Evolutionary conservation across 2,888 invertebrate species (phyloP), one percentile per base, ranked within the genome.

Genomic region (Opisthograptis luteolata): DNA sequence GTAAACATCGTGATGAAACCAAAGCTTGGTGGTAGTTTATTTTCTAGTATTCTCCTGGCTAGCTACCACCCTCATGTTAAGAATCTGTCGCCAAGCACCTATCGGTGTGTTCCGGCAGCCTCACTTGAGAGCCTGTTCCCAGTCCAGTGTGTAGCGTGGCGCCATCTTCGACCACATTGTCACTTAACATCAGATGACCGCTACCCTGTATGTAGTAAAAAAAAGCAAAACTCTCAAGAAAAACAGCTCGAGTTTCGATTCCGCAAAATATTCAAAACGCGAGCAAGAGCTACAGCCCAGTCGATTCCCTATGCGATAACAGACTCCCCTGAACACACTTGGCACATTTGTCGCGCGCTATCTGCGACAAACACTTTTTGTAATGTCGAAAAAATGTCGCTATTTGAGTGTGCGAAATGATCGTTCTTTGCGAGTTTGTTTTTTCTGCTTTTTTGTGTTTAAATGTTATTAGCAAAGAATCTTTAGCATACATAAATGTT

Each of bases 331-430:
- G 66, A 68, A 68, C 64, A 66, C 67, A 67, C 60, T 57, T 53
- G 60, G 58, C 64, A 62, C 74, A 77, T 79, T 81, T 79, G 78
- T 80, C 73, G 65, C 56, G 32, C 59, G 65, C 78, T 84, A 84
- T 84, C 85, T 74, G 57, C 52, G 53, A 68, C 75, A 77, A 76
- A 79, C 81, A 81, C 73, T 76, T 73, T 68, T 59, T 58, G 45
- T 55, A 61, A 66, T 54, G 66, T 44, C 31, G 44, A 45, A 62
- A 60, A 67, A 63, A 58, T 43, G 54, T 57, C 51, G 53, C 55
- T 58, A 52, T 62, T 63, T 62, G 62, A 56, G 55, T 56, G 9
- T 9, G 35, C 44, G 43, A 42, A 41, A 45, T 31, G 50, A 14
- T 14, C 37, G 43, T 57, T 1, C 24, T 2, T 2, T 20, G 28